Base-by-base conservation (phyloP, 1,140 invertebrate genomes). In the Acyrthosiphon pisum region DNA sequence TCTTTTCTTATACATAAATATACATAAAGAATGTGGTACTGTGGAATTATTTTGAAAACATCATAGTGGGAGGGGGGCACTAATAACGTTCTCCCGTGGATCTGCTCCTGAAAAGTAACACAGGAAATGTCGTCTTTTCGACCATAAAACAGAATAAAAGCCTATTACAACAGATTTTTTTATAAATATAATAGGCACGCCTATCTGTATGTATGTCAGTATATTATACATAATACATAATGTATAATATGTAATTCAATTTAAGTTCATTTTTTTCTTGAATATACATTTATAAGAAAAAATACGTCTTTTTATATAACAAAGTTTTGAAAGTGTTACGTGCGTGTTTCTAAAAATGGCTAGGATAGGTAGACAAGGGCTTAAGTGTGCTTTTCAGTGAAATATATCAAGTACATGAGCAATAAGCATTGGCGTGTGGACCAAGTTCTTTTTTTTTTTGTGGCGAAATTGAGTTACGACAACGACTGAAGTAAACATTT, bases 401-500 rank as follows among this genome's bases (percentile, higher is more conserved):
- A 46, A 86, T 26, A 46, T 30, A 44, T 46, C 84, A 46, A 86
- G 41, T 30, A 44, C 30, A 46, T 20, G 26, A 46, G 26, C 9
- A 46, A 86, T 46, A 86, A 44, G 84, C 26, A 26, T 86, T n/a
- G 60, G 30, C 41, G 11, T 18, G 30, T 30, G 23, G 37, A 86
- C 41, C 4, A 46, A 86, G 23, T 84, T 84, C 41, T 23, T 86
- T 76, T 41, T 41, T 41, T 41, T 86, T 46, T 46, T 46, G 23
- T 30, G 44, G 1, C 0, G 46, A 48, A 87, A 87, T 48, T 46
- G 86, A 87, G 46, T 48, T 87, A 48, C 44, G 30, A 22, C 18
- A 35, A 87, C 86, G 30, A 87, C 14, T n/a, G n/a, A n/a, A 50
- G 46, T 87, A 87, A 87, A 87, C 46, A 87, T 87, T 87, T 87